Evolutionary conservation across 1,140 invertebrate genomes (phyloP).

Genomic region (Adoxophyes honmai): DNA sequence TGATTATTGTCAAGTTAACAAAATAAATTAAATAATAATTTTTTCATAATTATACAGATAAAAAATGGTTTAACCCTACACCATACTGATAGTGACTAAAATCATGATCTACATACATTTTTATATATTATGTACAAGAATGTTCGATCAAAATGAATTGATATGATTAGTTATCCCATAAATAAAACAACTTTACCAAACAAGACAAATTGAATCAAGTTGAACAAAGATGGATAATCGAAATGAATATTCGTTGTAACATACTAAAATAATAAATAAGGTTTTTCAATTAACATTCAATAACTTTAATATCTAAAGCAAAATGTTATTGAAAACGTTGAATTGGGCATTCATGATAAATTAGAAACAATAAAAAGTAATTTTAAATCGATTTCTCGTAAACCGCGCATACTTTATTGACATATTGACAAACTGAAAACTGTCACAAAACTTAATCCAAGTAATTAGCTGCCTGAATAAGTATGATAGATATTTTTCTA

Average conservation of each 20-base stretch:
- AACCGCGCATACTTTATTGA: no score
- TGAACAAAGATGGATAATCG: conserved; percentile 21
- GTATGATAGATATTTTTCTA: no score
- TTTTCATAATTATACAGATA: conserved; percentile 1
- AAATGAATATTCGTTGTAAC: conserved; percentile 56
- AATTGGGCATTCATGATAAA: conserved; percentile 17
- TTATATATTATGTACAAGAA: no score
- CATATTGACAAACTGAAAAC: no score
- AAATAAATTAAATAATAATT: conserved; percentile 16
- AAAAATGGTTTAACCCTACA: conserved; percentile 17
- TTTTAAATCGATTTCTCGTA: no score
- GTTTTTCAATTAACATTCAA: conserved; percentile 68
- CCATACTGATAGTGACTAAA: conserved; percentile 25
- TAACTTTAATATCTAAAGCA: conserved; percentile 54
- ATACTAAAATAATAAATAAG: conserved; percentile 63
- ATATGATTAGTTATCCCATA: no score
- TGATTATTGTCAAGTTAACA: conserved; percentile 26
- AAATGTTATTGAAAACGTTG: conserved; percentile 27
- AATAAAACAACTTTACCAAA: background rate
- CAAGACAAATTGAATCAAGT: conserved; percentile 12
- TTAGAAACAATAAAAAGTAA: no score
- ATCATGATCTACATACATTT: conserved; percentile 20
- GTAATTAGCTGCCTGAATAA: no score
- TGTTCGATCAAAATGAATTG: no score
- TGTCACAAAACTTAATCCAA: no score